These are phyloP conservation scores for Matsumyia berberina DNA, from an alignment of 2,888 invertebrate species.

Conservation along the genomic window DNA sequence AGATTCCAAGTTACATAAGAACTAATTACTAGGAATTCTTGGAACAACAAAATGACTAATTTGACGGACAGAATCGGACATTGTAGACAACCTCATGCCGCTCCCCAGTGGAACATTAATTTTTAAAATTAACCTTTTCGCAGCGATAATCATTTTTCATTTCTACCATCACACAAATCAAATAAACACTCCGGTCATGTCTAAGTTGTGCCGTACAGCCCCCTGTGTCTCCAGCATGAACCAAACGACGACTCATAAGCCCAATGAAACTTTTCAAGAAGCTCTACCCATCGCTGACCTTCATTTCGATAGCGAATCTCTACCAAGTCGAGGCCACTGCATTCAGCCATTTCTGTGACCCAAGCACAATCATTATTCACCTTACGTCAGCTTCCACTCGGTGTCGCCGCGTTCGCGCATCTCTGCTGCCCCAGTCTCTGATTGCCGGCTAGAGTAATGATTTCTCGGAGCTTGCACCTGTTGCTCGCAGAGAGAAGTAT, in stretches of 20 bases:
- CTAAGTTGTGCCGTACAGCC: background rate
- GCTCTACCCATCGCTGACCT: slow-evolving; percentile 50
- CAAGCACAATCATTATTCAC: slow-evolving; percentile 53
- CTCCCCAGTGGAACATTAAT: background rate
- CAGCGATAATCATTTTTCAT: background rate
- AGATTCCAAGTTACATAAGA: too few species aligned
- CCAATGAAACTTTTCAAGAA: slow-evolving; percentile 41
- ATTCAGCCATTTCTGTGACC: slow-evolving; percentile 47
- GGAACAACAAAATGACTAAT: too few species aligned
- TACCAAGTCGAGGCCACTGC: slow-evolving; percentile 21
- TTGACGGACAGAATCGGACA: too few species aligned
- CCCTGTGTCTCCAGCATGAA: background rate
- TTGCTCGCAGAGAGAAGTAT: slow-evolving; percentile 45
- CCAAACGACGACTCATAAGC: background rate
- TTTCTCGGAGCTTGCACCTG: slow-evolving; percentile 67
- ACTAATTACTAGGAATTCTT: too few species aligned
- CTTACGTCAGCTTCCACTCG: slow-evolving; percentile 52
- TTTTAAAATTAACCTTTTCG: background rate
- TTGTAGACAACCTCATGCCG: too few species aligned
- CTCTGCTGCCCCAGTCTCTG: slow-evolving; percentile 39
- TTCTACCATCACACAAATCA: slow-evolving; percentile 21
- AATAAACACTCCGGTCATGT: background rate
- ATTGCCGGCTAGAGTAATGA: slow-evolving; percentile 59
- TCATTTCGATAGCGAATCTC: slow-evolving; percentile 46
- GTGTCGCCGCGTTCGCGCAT: slow-evolving; percentile 20